Evolutionary conservation across 2,113 vertebrate genomes (phyloP).

Genomic region (Laticauda colubrina): DNA sequence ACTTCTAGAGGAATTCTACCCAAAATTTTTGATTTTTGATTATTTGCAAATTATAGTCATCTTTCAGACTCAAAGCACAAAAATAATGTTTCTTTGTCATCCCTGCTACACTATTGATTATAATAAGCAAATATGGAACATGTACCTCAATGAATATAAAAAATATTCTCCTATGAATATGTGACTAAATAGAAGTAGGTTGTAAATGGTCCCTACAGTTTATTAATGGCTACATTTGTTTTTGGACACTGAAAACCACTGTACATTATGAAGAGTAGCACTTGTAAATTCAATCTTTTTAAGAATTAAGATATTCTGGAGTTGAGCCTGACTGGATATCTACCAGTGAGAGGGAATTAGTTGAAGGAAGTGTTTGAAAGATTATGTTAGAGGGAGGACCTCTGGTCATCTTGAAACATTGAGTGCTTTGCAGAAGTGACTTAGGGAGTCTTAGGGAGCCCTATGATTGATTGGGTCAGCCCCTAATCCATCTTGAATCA

Average conservation of each 20-base stretch:
- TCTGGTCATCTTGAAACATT: background rate
- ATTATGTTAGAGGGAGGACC: background rate
- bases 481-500: no score
- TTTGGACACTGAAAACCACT: no score
- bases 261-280: background rate
- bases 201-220: background rate
- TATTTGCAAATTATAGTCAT: background rate
- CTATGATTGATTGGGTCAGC: background rate
- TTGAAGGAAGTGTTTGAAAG: background rate
- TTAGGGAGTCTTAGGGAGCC: background rate
- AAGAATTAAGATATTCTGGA: background rate
- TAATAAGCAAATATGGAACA: background rate
- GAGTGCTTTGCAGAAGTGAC: background rate
- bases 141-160: background rate
- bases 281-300: background rate
- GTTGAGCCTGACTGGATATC: background rate
- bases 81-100: background rate
- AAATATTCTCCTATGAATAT: background rate
- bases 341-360: background rate
- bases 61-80: background rate
- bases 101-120: background rate
- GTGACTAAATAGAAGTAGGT: background rate
- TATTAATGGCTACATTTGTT: background rate
- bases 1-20: no score
- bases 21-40: background rate